Base-by-base conservation (phyloP, 2,888 invertebrate genomes). In the Coelopa pilipes region DNA sequence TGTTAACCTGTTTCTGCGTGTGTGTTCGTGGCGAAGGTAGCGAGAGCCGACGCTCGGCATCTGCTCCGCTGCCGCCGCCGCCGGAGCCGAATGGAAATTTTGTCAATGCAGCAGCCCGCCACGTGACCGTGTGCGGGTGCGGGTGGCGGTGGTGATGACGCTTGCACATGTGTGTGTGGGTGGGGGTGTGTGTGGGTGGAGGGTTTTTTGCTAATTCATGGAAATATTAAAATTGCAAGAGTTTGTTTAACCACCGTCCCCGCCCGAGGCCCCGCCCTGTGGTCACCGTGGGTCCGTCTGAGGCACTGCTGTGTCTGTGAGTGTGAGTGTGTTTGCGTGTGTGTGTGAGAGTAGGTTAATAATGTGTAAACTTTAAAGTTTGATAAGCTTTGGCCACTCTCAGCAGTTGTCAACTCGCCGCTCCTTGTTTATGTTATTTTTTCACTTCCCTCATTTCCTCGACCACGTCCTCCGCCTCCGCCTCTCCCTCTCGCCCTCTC, bases 291-390 rank as follows among this genome's bases (percentile, higher is more conserved):
- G 2, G 34, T 34, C 34, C 34, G 34, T n/a, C 45, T 19, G 13
- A 17, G n/a, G 19, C 50, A 13, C 50, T 50, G 49, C 49, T 49
- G 49, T 15, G 13, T 45, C 12, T 49, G 62, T 21, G 62, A n/a
- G n/a, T 50, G 45, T 53, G 17, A 53, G n/a, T 11, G 49, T 60
- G 69, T 55, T 34, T 69, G 21, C 60, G 59, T 49, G 21, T 46
- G 55, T 46, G 15, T 63, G 50, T 57, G 65, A 53, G 63, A 71
- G 45, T 46, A 71, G 63, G 55, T 72, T 68, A 66, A 76, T 71
- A 77, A 70, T 72, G 75, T 70, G 73, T 19, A 76, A 73, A 74
- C 50, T 66, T 75, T 72, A 62, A 79, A 75, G 75, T 78, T 76
- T 74, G 74, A 74, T 74, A 72, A 78, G 78, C 68, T 62, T 76